These are phyloP conservation scores for Dicyrtomina minuta DNA, from an alignment of 2,888 invertebrate genomes.

Conservation along the genomic window DNA sequence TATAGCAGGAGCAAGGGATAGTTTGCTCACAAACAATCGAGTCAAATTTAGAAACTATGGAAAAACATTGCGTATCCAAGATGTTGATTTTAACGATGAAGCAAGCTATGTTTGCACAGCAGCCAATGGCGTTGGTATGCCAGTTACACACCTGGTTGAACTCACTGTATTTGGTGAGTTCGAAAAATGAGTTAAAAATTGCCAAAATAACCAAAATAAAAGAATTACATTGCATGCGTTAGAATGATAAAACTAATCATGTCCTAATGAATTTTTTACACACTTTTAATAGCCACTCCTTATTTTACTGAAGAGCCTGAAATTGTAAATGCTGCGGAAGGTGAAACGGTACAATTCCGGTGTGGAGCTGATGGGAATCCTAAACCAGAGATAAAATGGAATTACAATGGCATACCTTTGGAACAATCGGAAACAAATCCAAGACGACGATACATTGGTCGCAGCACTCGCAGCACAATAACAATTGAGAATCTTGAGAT, in stretches of 20 bases:
- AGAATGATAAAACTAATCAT: background rate
- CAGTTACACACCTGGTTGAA: slow-evolving; percentile 80
- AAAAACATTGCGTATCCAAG: slow-evolving; percentile 86
- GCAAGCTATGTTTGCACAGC: slow-evolving; percentile 93
- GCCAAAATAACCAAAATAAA: too few relatives aligned
- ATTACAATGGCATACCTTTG: slow-evolving; percentile 89
- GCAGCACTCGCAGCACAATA: slow-evolving; percentile 77
- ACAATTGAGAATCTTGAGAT: slow-evolving; percentile 76
- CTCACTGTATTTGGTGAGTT: slow-evolving; percentile 62
- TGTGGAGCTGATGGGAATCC: slow-evolving; percentile 91
- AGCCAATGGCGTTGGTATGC: slow-evolving; percentile 84
- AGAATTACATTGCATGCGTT: too few relatives aligned
- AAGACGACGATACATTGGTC: slow-evolving; percentile 67
- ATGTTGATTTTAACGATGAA: too few relatives aligned
- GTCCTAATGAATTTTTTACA: background rate
- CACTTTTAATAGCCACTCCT: slow-evolving; percentile 67
- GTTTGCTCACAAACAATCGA: slow-evolving; percentile 60
- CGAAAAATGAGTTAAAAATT: too few relatives aligned
- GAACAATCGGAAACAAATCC: slow-evolving; percentile 70
- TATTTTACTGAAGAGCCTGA: slow-evolving; percentile 89
- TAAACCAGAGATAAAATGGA: slow-evolving; percentile 90
- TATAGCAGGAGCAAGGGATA: slow-evolving; percentile 78
- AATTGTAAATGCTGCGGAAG: slow-evolving; percentile 83
- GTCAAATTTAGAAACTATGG: slow-evolving; percentile 78
- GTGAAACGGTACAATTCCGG: slow-evolving; percentile 79